Evolutionary conservation across 2,113 vertebrate species (phyloP).

Genomic region (Cricetomys ansorgei): DNA sequence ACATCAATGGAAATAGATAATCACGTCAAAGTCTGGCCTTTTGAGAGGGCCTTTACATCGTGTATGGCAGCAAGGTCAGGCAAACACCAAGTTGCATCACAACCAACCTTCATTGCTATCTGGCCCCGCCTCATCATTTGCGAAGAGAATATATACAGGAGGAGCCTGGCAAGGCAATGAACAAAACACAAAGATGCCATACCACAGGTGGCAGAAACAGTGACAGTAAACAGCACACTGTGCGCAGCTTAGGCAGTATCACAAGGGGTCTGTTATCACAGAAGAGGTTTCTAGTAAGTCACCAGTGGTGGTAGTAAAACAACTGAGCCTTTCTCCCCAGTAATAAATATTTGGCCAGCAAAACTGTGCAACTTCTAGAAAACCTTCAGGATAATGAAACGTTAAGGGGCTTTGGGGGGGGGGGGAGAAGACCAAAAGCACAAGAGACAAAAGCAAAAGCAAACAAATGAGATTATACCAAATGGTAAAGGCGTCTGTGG

Average conservation of each 20-base stretch:
- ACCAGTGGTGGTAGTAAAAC: background rate
- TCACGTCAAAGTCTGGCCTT: background rate
- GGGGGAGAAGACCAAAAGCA: background rate
- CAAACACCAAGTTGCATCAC: background rate
- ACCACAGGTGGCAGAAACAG: background rate
- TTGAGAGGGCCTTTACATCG: background rate
- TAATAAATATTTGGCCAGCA: background rate
- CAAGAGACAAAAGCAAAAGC: background rate
- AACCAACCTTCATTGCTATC: background rate
- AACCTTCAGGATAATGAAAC: background rate
- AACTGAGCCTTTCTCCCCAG: background rate
- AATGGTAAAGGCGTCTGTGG: background rate
- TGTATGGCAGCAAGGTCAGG: background rate
- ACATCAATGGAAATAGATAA: constrained; percentile 47
- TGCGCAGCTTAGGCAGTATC: background rate
- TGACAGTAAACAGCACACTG: background rate
- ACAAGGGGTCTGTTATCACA: background rate
- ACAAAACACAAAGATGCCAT: background rate
- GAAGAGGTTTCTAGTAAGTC: background rate
- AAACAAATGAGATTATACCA: background rate
- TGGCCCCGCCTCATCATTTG: background rate
- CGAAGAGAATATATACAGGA: background rate
- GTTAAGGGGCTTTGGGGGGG: too few relatives aligned
- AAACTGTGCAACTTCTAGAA: background rate
- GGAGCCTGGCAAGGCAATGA: background rate